Base-by-base conservation (phyloP, 1,140 invertebrate genomes). In the Drosophila hydei region DNA sequence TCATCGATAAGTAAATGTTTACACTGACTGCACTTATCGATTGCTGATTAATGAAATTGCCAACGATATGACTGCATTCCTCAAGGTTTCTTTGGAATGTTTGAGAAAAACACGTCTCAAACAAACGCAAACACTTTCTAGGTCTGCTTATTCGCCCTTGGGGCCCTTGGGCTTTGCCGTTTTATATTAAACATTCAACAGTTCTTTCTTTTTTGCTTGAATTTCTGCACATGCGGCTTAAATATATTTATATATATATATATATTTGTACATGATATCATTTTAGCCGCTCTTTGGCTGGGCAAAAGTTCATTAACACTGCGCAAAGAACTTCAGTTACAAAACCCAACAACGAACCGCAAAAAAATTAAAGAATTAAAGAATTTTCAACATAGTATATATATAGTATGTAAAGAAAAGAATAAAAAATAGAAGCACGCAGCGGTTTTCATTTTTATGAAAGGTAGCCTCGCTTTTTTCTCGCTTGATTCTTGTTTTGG, bases 241-340 rank as follows among this genome's bases (percentile, higher is more conserved):
- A 58, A 72, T 30, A 7, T 51, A 16, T 12, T 27, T 48, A 42
- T 23, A 23, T 23, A 23, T 23, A 23, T 23, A 23, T 23, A 23
- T 23, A 23, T 23, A 23, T 23, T 3, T 55, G 76, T 68, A 81
- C 67, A 77, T 83, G 75, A 63, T 75, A 70, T 79, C 69, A 64
- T 79, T 65, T 71, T 77, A 43, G 75, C 70, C 56, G 55, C 76
- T 68, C 47, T 62, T 76, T 64, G 85, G 79, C 38, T 14, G 63
- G 79, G 67, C 77, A 47, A 85, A 80, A 87, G 80, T 87, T 85
- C 80, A 85, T 85, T 85, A 85, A 81, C 80, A 87, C 77, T 71
- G 58, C 58, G 45, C 56, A 47, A 61, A 59, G 4, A 30, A 75
- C 38, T 42, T 16, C 30, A 25, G n/a, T 43, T 58, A 58, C 55